phyloP scores from a whole-genome alignment of 1,140 invertebrate genomes.

The Thaumetopoea pityocampa region DNA sequence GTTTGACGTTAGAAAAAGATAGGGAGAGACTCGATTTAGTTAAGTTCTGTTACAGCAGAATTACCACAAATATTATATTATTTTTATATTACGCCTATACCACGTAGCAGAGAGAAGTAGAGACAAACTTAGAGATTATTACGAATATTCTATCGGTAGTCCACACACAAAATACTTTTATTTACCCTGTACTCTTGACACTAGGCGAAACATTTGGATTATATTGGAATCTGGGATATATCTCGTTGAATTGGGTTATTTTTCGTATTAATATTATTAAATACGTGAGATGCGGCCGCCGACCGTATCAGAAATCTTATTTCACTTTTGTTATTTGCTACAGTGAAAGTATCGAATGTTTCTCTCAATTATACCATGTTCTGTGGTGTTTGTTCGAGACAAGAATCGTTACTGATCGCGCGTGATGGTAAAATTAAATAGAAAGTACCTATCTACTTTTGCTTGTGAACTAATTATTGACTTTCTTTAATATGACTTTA shows the following conservation, averaged over 20 bases:
- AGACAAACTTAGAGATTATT: no score
- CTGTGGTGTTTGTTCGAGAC: background rate
- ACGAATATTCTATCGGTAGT: no score
- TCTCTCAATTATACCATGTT: constrained; percentile 4
- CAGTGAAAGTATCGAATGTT: constrained; percentile 8
- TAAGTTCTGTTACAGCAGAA: no score
- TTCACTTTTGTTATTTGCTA: constrained; percentile 7
- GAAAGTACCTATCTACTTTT: constrained; percentile 5
- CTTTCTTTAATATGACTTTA: constrained; percentile 4
- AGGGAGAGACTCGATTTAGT: no score
- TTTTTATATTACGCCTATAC: no score
- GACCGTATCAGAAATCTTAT: constrained; percentile 6
- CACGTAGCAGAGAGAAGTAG: no score
- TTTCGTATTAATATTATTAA: constrained; percentile 5
- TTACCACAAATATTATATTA: no score
- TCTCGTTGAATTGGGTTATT: background rate
- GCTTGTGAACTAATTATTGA: constrained; percentile 2
- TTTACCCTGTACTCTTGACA: no score
- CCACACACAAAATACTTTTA: no score
- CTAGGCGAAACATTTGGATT: no score
- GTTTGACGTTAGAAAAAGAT: no score
- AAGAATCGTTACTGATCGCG: background rate
- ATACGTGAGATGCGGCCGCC: constrained; percentile 4
- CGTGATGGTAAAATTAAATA: constrained; percentile 3
- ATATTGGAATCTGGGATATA: background rate